Evolutionary conservation across 1,140 invertebrate species (phyloP).

Genomic region (Ceratina japonica): DNA sequence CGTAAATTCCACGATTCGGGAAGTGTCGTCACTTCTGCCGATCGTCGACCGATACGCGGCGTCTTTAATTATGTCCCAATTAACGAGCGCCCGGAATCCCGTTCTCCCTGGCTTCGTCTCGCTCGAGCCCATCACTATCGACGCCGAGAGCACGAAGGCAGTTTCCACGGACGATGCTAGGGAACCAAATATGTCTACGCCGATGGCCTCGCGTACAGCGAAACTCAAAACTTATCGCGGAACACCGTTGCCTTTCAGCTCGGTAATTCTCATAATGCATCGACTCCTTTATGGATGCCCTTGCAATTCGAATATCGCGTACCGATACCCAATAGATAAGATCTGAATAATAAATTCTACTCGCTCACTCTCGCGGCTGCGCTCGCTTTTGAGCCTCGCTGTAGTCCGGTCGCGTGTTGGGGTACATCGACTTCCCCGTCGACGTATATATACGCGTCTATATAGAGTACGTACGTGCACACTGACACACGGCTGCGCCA

Average conservation of each 20-base stretch:
- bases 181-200: constrained; percentile 34
- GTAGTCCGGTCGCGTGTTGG: not conserved
- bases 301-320: too few species aligned
- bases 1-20: constrained; percentile 19
- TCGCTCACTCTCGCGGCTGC: too few species aligned
- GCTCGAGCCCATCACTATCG: constrained; percentile 43
- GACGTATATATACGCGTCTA: not conserved
- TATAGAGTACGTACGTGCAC: not conserved
- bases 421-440: constrained; percentile 12
- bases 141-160: constrained; percentile 23
- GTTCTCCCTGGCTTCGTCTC: too few species aligned
- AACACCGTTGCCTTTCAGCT: too few species aligned
- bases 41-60: constrained; percentile 12
- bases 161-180: constrained; percentile 23
- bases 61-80: constrained; percentile 42
- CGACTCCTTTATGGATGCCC: too few species aligned
- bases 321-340: too few species aligned
- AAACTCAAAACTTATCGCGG: too few species aligned
- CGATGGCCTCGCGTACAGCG: not conserved
- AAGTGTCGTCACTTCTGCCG: constrained; percentile 20
- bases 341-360: too few species aligned
- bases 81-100: constrained; percentile 22
- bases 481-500: constrained; percentile 2
- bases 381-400: not conserved
- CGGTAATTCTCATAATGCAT: too few species aligned